Evolutionary conservation across 2,797 vertebrate species (phyloP).

Genomic region (Melanotaenia parkinsoni): DNA sequence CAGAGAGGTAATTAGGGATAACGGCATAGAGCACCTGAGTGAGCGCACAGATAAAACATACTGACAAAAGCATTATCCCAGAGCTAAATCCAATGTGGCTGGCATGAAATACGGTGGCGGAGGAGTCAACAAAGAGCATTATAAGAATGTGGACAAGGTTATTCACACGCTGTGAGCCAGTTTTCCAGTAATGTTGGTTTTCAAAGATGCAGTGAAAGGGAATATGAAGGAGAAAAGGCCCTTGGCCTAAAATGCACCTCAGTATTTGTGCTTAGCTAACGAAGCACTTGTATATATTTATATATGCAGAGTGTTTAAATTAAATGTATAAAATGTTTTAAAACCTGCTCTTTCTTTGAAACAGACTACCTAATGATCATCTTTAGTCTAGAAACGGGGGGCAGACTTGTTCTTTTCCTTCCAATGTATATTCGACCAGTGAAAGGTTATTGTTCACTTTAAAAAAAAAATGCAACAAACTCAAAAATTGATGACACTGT

Average conservation of each 20-base stretch:
- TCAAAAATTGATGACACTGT: background rate
- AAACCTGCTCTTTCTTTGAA: background rate
- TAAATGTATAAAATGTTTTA: background rate
- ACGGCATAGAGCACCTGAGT: slow-evolving; percentile 71
- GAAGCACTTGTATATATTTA: background rate
- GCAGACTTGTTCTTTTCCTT: background rate
- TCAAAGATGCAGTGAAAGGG: slow-evolving; percentile 54
- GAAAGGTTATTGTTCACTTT: background rate
- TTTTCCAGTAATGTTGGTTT: slow-evolving; percentile 58
- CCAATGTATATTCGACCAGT: background rate
- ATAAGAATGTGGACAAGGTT: slow-evolving; percentile 71
- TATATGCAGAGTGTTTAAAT: slow-evolving; percentile 11
- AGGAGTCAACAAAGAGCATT: slow-evolving; percentile 72
- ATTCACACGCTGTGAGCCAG: slow-evolving; percentile 62
- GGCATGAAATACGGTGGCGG: slow-evolving; percentile 64
- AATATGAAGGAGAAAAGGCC: slow-evolving; percentile 37
- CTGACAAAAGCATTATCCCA: slow-evolving; percentile 79
- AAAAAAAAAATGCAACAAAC: slow-evolving; percentile 1
- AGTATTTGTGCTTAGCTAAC: slow-evolving; percentile 11
- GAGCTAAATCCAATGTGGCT: slow-evolving; percentile 78
- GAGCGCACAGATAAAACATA: slow-evolving; percentile 79
- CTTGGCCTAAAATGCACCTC: slow-evolving; percentile 5
- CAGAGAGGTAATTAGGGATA: slow-evolving; percentile 77
- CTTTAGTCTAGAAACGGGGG: background rate
- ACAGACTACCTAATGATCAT: background rate